phyloP scores from a whole-genome alignment of 2,113 vertebrate species.

The Nycticorax nycticorax region DNA sequence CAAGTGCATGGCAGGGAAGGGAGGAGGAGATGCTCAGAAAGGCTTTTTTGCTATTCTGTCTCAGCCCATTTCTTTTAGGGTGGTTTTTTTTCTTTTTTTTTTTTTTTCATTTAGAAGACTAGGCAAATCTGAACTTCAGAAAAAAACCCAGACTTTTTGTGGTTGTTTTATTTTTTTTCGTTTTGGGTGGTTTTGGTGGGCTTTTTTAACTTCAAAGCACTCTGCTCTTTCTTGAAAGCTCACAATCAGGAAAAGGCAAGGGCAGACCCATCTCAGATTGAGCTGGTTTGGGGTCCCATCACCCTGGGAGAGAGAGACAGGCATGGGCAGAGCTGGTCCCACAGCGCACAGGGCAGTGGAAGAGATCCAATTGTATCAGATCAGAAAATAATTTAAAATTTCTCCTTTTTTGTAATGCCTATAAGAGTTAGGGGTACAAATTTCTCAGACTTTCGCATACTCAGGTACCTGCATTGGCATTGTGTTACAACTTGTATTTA shows the following conservation, averaged over 20 bases:
- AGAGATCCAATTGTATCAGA: not conserved
- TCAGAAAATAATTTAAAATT: not conserved
- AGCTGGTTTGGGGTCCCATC: not conserved
- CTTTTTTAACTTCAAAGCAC: not conserved
- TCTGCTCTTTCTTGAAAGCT: not conserved
- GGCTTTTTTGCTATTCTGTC: not conserved
- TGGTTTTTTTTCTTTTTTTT: too few species aligned
- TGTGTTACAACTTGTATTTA: not conserved
- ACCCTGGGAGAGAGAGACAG: not conserved
- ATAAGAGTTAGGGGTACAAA: not conserved
- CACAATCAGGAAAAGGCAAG: not conserved
- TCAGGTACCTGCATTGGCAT: not conserved
- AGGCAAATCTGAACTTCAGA: not conserved
- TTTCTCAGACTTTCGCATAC: not conserved
- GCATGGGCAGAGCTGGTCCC: not conserved
- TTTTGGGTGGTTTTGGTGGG: too few species aligned
- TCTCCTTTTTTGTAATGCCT: not conserved
- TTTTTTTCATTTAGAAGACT: not conserved
- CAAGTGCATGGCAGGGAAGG: not conserved
- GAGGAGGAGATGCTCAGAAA: not conserved
- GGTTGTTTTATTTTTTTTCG: too few species aligned
- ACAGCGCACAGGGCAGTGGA: accelerated
- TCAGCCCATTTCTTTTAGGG: not conserved
- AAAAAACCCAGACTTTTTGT: not conserved
- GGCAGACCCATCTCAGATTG: not conserved